Evolutionary conservation across 2,888 invertebrate genomes (phyloP).

Genomic region (Schizaphis graminum): DNA sequence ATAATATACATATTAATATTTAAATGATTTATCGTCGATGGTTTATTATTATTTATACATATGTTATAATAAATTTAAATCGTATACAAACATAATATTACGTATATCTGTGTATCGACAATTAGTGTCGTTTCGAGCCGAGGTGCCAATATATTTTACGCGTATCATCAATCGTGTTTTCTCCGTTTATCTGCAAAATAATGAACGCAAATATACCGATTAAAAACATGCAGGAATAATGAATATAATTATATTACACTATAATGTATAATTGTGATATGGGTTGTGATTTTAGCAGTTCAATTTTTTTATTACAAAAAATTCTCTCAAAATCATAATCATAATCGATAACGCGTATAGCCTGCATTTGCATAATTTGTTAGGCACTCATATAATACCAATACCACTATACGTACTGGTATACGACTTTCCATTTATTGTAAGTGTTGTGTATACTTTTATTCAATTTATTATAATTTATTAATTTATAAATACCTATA

Average conservation of each 20-base stretch:
- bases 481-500: background rate
- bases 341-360: background rate
- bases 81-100: slow-evolving; percentile 42
- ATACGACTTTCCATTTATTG: background rate
- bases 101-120: background rate
- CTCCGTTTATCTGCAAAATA: slow-evolving; percentile 10
- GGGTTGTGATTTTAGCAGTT: background rate
- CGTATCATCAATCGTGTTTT: background rate
- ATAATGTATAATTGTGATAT: background rate
- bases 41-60: background rate
- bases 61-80: slow-evolving; percentile 33
- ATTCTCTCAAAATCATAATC: background rate
- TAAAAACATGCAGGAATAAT: background rate
- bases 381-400: background rate
- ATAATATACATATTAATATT: slow-evolving; percentile 13
- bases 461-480: background rate
- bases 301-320: background rate
- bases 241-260: background rate
- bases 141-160: background rate
- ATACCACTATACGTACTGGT: background rate
- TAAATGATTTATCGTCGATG: background rate
- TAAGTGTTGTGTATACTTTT: background rate
- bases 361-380: background rate
- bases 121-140: background rate
- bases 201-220: background rate